These are phyloP conservation scores for Enteromius viviparus DNA, from an alignment of 2,797 vertebrate genomes.

Conservation along the genomic window DNA sequence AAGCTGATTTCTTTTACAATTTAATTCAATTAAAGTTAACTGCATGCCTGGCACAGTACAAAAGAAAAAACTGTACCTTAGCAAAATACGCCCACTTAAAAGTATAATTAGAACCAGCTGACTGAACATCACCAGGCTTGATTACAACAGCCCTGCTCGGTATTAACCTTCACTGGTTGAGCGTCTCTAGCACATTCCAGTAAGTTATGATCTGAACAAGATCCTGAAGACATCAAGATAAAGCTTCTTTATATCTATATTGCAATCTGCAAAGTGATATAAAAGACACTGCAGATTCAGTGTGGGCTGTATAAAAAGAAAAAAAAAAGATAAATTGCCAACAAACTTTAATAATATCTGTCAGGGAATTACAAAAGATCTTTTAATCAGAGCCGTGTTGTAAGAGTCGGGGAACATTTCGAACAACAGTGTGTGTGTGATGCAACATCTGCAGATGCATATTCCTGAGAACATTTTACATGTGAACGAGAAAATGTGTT, in stretches of 20 bases:
- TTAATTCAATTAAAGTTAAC: constrained; percentile 11
- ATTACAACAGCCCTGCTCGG: constrained; percentile 14
- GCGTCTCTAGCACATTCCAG: background rate
- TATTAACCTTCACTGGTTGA: constrained; percentile 5
- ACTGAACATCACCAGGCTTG: constrained; percentile 23
- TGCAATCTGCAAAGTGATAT: constrained; percentile 12
- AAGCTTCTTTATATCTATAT: constrained; percentile 18
- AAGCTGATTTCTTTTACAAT: background rate
- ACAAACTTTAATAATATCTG: background rate
- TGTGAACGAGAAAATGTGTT: background rate
- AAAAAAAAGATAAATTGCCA: background rate
- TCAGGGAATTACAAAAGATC: background rate
- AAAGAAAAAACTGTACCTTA: constrained; percentile 1
- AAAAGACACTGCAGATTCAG: background rate
- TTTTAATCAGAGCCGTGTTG: background rate
- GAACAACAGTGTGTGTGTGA: background rate
- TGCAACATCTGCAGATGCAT: background rate
- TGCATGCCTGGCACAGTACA: constrained; percentile 7
- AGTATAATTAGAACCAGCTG: constrained; percentile 19
- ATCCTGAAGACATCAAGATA: background rate
- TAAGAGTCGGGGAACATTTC: background rate
- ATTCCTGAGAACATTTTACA: background rate
- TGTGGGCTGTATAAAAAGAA: background rate
- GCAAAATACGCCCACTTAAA: constrained; percentile 25
- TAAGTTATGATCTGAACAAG: background rate